Base-by-base conservation (phyloP, 1,140 invertebrate genomes). In the Sminthurinus signatus region DNA sequence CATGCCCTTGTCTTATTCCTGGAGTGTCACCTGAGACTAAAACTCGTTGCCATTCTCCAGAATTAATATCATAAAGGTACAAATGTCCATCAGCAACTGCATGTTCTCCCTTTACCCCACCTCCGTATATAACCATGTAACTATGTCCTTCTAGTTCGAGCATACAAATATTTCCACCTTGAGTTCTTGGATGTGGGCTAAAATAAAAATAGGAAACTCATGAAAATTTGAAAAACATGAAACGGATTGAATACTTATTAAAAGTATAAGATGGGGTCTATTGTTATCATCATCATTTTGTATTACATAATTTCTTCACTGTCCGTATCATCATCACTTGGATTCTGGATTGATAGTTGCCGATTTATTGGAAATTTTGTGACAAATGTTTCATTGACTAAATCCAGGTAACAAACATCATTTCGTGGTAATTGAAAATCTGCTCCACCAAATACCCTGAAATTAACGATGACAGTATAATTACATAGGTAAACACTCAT, bases 161-260 rank as follows among this genome's bases (percentile, higher is more conserved):
- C 1, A 54, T 21, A 29, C 48, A 52, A 5, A 50, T 54, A 51
- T 62, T 62, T 21, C 60, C 51, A 21, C 60, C 60, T 51, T 62
- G 60, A 32, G 60, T 62, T 43, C 50, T 48, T 21, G 60, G 21
- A 62, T 12, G 21, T 15, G 60, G n/a, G n/a, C n/a, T n/a, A n/a
- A n/a, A n/a, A n/a, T n/a, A n/a, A n/a, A n/a, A n/a, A n/a, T n/a
- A n/a, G n/a, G n/a, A n/a, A n/a, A n/a, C n/a, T n/a, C n/a, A n/a
- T n/a, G n/a, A n/a, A n/a, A n/a, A n/a, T n/a, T n/a, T n/a, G n/a
- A n/a, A n/a, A n/a, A n/a, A n/a, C n/a, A n/a, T n/a, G n/a, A n/a
- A n/a, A n/a, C n/a, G n/a, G n/a, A n/a, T n/a, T n/a, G n/a, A n/a
- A n/a, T n/a, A n/a, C n/a, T n/a, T n/a, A n/a, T n/a, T n/a, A n/a